Base-by-base conservation (phyloP, 2,888 invertebrate genomes). In the Atrina japonica region DNA sequence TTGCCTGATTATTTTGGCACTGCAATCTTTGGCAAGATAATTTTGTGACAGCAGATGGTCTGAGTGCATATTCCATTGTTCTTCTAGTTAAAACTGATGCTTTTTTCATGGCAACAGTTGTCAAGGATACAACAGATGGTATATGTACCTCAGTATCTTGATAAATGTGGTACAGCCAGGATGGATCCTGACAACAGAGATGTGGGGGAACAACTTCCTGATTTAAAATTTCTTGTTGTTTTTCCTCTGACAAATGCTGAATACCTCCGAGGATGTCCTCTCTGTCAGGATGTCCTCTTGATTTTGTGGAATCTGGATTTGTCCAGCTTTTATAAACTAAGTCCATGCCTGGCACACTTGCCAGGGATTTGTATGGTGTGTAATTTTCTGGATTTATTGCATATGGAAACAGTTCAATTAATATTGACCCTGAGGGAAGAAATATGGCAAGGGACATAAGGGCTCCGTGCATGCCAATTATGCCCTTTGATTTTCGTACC, bases 351-450 rank as follows among this genome's bases (percentile, higher is more conserved):
- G 82, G 77, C 5, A 91, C 63, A n/a, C 79, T 60, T 53, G 86
- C 86, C 21, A 92, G 77, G 3, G 91, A 90, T 78, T 87, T 89
- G 69, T 91, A 90, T 16, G 92, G 92, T 5, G 92, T 91, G 59
- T 92, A 92, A 70, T 90, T 77, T 2, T 83, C 75, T 18, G 92
- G 90, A 67, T 88, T 86, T 27, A 92, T 88, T 0, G 90, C 92
- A 83, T 89, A 92, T 0, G 92, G 92, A 82, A 92, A 92, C n/a
- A 92, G 70, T 83, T 92, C 92, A 16, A 92, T 76, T 2, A 92
- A 75, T 52, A 87, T 71, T 35, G 90, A 84, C 25, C 87, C 85
- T 14, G 88, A 84, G 49, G 84, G 85, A 18, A 92, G 73, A 80
- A 92, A 92, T 66, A 92, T 74, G 14, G 90, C 82, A 2, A 92